phyloP scores from a whole-genome alignment of 2,888 invertebrate genomes.

The Abrostola triplasia region DNA sequence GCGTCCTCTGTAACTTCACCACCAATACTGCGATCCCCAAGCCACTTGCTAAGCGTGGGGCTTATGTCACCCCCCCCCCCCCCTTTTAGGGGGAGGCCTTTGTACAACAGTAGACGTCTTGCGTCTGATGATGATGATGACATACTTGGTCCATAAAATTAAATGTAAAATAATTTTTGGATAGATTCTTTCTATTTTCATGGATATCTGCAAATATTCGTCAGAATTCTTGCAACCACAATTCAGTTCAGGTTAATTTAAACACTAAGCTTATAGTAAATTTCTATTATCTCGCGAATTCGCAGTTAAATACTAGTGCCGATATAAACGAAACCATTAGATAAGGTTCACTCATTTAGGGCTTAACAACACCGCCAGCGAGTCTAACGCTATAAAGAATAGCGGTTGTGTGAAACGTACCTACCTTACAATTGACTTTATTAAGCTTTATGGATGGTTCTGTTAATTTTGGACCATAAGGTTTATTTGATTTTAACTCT shows the following conservation, averaged over 20 bases:
- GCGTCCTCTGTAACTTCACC: no score
- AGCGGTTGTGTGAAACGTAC: slow-evolving; percentile 2
- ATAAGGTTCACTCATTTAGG: background rate
- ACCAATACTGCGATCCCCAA: no score
- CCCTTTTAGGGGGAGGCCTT: no score
- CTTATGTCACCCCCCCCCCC: no score
- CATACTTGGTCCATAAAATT: no score
- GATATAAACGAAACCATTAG: background rate
- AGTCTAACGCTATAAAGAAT: background rate
- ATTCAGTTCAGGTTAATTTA: background rate
- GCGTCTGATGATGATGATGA: no score
- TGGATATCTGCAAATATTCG: background rate
- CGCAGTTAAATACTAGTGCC: background rate
- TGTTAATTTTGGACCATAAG: background rate
- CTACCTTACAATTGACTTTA: background rate
- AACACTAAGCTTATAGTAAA: background rate
- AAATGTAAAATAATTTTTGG: no score
- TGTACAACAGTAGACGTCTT: no score
- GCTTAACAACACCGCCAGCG: background rate
- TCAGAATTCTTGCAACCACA: background rate
- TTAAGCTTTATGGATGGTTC: background rate
- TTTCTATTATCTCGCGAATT: slow-evolving; percentile 1
- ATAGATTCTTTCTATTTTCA: no score
- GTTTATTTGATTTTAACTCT: background rate
- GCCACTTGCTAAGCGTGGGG: no score